Evolutionary conservation across 2,888 invertebrate genomes (phyloP), one percentile per base, ranked within the genome.

Genomic region (Drepanosiphum platanoidis): DNA sequence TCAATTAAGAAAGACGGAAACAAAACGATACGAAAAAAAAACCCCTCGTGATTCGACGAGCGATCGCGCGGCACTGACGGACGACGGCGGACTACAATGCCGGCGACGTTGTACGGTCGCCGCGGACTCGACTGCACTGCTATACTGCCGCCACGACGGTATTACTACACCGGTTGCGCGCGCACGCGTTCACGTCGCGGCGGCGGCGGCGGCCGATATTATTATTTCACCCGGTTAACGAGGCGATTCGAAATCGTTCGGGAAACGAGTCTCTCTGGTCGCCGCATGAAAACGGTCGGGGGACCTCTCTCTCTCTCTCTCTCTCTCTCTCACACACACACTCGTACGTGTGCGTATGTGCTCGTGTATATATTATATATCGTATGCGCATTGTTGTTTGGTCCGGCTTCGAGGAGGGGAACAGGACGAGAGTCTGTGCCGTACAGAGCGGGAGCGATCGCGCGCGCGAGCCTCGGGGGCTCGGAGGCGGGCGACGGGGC

Each of bases 141-240:
- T 11, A 27, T 42, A 27, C 27, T 39, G 4, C 39, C 7, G 30
- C 13, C 5, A 27, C 30, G 30, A 72, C 46, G 0, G 13, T 34
- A 34, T 9, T 34, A 34, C 30, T 27, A 8, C 34, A 13, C 4
- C 1, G 22, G 36, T 11, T 1, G 52, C 3, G 46, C 30, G 75
- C 34, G 75, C 75, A 58, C 22, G 52, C 34, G 61, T 58, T 13
- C 34, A 7, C 75, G 71, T n/a, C 36, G 77, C 30, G 27, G 52
- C 46, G 22, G 36, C 64, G 34, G 75, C 22, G 34, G 58, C 34
- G 8, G 30, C 8, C 36, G 27, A 8, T 81, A 71, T 61, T 74
- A 82, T 72, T 74, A 83, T 84, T 84, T 84, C 84, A 68, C 75
- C 83, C 84, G 84, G 84, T 84, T 84, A 83, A 83, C 83, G 75